Percentiles rank a stretch among this genome's conserved stretches.
Conservation (phyloP, 2,113 vertebrate genomes). For the Rhabdomys dilectus region DNA sequence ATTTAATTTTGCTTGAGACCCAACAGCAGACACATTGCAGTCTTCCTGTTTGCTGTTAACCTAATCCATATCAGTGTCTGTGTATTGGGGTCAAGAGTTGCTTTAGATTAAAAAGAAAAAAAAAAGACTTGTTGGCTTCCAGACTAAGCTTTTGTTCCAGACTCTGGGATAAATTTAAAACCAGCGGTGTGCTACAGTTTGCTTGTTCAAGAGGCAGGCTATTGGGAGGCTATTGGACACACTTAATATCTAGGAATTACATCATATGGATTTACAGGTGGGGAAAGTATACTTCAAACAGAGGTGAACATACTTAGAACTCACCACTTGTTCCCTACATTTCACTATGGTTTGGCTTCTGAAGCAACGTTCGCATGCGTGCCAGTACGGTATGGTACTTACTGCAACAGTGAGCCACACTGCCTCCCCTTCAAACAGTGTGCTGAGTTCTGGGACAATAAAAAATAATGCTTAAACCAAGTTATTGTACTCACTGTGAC, state of each 20-base stretch:
- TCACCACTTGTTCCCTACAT: conserved; percentile 35
- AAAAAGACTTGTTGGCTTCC: conserved; percentile 42
- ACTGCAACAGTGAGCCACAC: background rate
- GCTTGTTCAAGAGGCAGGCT: background rate
- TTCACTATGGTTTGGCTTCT: background rate
- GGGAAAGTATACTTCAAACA: background rate
- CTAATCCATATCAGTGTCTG: conserved; percentile 49
- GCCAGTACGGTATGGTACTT: background rate
- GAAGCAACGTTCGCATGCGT: background rate
- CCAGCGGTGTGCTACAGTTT: background rate
- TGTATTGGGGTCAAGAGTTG: conserved; percentile 51
- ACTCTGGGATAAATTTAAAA: conserved; percentile 39
- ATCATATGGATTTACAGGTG: background rate
- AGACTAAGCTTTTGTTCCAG: background rate
- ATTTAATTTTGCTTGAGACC: background rate
- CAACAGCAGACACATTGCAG: background rate
- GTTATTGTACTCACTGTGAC: no score
- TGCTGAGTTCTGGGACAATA: background rate
- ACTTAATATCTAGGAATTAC: conserved; percentile 19
- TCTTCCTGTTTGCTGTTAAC: conserved; percentile 11
- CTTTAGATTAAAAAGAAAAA: conserved; percentile 20
- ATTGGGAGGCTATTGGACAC: conserved; percentile 19
- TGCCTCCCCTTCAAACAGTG: background rate
- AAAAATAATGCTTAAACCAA: background rate
- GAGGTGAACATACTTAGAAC: conserved; percentile 26